Conservation (phyloP, 2,797 vertebrate species). For the Onychomys arenicola region DNA sequence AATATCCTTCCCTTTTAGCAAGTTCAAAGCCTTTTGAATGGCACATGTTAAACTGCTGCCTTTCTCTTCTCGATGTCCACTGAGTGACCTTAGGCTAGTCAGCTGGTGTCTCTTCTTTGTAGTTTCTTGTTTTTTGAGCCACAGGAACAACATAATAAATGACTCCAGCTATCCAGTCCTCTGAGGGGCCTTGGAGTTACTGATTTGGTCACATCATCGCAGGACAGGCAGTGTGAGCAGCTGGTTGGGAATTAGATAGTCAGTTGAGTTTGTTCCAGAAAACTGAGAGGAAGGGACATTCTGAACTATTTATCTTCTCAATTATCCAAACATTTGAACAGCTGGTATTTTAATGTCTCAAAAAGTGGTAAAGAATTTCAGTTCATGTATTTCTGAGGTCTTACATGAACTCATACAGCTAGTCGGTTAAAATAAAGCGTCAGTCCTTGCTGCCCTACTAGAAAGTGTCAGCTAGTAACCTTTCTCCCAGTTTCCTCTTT, state of each 20-base stretch:
- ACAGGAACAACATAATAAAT: constrained; percentile 66
- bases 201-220: neutral
- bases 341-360: neutral
- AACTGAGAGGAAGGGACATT: constrained; percentile 34
- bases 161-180: constrained; percentile 40
- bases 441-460: neutral
- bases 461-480: neutral
- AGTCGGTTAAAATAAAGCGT: neutral
- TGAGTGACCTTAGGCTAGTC: constrained; percentile 57
- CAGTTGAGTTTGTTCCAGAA: constrained; percentile 42
- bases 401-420: constrained; percentile 38
- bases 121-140: constrained; percentile 39
- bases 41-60: constrained; percentile 12
- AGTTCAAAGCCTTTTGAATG: constrained; percentile 57
- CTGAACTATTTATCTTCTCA: constrained; percentile 61
- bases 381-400: constrained; percentile 39
- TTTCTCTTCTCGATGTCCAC: constrained; percentile 46
- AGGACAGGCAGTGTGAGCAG: neutral
- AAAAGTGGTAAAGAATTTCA: constrained; percentile 45
- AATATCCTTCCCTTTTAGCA: neutral
- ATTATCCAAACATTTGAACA: constrained; percentile 48
- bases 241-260: constrained; percentile 29
- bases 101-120: constrained; percentile 53
- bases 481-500: neutral
- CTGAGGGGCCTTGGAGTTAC: constrained; percentile 48